A percentile compares a stretch with the other conserved stretches of the same genome.
Conservation (phyloP, 2,113 vertebrate genomes). For the Ahaetulla prasina region DNA sequence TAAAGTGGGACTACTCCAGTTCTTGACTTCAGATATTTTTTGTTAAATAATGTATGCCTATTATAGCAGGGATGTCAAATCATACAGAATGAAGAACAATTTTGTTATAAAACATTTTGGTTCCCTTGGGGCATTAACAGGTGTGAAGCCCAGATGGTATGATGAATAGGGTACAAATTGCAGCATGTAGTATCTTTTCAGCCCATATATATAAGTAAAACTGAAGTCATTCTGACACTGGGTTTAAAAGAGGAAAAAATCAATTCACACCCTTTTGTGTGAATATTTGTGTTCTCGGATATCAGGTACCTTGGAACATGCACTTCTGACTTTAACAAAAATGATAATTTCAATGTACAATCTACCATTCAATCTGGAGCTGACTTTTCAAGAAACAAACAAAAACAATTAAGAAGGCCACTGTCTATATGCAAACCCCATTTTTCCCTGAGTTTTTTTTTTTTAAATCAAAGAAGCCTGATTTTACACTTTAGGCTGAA, state of each 20-base stretch:
- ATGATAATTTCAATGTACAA: neutral
- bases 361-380: neutral
- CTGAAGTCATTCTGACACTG: neutral
- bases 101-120: neutral
- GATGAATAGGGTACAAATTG: neutral
- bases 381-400: neutral
- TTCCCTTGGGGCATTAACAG: neutral
- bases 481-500: neutral
- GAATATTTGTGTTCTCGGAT: neutral
- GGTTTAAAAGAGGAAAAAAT: neutral
- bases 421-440: neutral
- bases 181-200: neutral
- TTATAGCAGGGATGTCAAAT: neutral
- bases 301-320: neutral
- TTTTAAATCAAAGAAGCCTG: neutral
- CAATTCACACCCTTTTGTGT: neutral
- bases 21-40: neutral
- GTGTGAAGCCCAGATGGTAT: neutral
- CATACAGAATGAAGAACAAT: neutral
- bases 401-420: neutral
- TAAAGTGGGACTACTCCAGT: neutral
- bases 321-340: neutral
- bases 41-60: neutral
- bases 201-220: neutral
- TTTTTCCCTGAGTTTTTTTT: neutral